Percentiles rank a stretch among this genome's conserved stretches.
phyloP scores from a whole-genome alignment of 2,113 vertebrate species.

The Antigone vipio region DNA sequence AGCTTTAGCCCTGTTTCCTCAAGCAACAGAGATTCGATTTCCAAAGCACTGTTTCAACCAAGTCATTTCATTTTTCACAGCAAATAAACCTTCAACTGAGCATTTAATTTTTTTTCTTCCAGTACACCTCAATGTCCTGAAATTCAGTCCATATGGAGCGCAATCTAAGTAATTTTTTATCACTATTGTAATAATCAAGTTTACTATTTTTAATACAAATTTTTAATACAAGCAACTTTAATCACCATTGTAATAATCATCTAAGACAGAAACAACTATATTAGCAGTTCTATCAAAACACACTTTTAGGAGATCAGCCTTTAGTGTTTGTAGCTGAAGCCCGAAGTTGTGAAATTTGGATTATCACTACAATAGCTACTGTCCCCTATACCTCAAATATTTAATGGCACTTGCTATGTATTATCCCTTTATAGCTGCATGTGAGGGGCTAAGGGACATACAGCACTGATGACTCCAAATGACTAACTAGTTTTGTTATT shows the following conservation, averaged over 20 bases:
- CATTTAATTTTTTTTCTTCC: neutral
- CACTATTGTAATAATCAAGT: neutral
- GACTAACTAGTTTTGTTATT: neutral
- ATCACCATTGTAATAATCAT: neutral
- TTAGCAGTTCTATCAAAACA: neutral
- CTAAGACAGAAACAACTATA: neutral
- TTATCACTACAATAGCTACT: rapidly evolving
- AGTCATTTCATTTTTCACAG: neutral
- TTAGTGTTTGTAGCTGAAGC: neutral
- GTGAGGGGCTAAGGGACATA: neutral
- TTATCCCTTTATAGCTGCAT: neutral
- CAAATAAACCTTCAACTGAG: neutral
- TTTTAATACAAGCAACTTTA: neutral
- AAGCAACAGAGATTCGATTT: neutral
- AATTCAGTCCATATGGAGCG: neutral
- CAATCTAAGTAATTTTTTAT: neutral
- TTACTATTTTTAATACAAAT: neutral
- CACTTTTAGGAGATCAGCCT: neutral
- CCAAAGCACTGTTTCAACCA: neutral
- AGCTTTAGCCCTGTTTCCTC: neutral
- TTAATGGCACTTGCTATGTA: neutral
- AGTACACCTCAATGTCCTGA: neutral
- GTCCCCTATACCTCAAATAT: neutral
- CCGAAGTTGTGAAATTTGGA: rapidly evolving
- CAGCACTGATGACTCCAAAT: neutral